These are phyloP conservation scores for Mormyrus lacerda DNA, from an alignment of 2,113 vertebrate species.

Conservation along the genomic window DNA sequence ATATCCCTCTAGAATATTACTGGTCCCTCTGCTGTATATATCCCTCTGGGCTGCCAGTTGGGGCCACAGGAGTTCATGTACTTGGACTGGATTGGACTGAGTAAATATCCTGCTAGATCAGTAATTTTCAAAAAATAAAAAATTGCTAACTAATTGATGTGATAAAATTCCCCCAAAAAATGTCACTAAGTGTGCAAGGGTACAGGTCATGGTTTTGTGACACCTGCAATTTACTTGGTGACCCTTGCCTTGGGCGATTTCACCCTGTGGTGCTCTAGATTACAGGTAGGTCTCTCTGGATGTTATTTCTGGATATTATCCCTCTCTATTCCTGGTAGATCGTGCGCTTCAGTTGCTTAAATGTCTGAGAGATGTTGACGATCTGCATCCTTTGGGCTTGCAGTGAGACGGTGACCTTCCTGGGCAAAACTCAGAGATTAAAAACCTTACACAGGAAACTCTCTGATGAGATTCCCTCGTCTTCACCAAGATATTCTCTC, in stretches of 20 bases:
- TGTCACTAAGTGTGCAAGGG: too few species aligned
- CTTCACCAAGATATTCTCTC: constrained; percentile 1
- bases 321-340: background rate
- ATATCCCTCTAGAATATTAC: background rate
- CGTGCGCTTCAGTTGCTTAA: background rate
- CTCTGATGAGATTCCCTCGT: background rate
- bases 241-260: too few species aligned
- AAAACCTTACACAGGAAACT: background rate
- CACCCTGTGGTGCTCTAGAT: background rate
- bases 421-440: background rate
- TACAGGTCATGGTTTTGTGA: too few species aligned
- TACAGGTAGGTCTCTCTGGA: background rate
- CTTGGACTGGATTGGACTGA: background rate
- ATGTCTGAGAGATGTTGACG: background rate
- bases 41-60: background rate
- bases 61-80: background rate
- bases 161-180: too few species aligned
- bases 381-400: background rate
- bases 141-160: too few species aligned
- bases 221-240: too few species aligned
- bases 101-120: too few species aligned
- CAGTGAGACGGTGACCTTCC: background rate
- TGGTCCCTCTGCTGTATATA: too few species aligned
- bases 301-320: background rate
- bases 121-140: too few species aligned